Evolutionary conservation across 2,888 invertebrate genomes (phyloP).

Genomic region (Zonitis immaculata): DNA sequence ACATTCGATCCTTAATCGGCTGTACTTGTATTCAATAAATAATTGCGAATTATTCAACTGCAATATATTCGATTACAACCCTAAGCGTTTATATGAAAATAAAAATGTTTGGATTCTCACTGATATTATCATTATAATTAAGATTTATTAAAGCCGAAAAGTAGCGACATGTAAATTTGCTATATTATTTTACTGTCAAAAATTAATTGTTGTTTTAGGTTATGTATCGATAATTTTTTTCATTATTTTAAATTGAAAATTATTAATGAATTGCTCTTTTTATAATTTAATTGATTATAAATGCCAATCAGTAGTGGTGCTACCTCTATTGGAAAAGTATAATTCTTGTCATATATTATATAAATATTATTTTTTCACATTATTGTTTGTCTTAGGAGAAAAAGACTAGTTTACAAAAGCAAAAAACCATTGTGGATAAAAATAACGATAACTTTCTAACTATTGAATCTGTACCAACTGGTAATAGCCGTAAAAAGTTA

Average conservation of each 20-base stretch:
- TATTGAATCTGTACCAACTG: slow-evolving; percentile 43
- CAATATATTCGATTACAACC: no score
- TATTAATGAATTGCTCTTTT: not conserved
- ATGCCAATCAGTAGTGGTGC: slow-evolving; percentile 48
- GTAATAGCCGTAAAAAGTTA: slow-evolving; percentile 32
- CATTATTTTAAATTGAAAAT: not conserved
- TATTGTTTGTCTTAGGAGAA: slow-evolving; percentile 36
- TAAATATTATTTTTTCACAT: not conserved
- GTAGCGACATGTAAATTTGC: no score
- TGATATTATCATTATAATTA: no score
- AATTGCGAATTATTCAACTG: no score
- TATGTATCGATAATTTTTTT: not conserved
- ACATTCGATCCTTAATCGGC: no score
- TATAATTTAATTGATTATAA: slow-evolving; percentile 33
- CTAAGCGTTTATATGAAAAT: no score
- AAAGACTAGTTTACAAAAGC: slow-evolving; percentile 34
- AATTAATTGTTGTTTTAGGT: not conserved
- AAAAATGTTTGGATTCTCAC: no score
- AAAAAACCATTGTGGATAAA: slow-evolving; percentile 29
- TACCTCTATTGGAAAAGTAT: slow-evolving; percentile 40
- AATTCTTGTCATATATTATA: not conserved
- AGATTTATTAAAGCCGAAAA: no score
- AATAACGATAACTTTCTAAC: slow-evolving; percentile 40
- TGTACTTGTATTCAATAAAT: no score
- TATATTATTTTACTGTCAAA: no score